These are phyloP conservation scores for Omphaloscelis lunosa DNA, from an alignment of 2,888 invertebrate genomes.

Conservation along the genomic window DNA sequence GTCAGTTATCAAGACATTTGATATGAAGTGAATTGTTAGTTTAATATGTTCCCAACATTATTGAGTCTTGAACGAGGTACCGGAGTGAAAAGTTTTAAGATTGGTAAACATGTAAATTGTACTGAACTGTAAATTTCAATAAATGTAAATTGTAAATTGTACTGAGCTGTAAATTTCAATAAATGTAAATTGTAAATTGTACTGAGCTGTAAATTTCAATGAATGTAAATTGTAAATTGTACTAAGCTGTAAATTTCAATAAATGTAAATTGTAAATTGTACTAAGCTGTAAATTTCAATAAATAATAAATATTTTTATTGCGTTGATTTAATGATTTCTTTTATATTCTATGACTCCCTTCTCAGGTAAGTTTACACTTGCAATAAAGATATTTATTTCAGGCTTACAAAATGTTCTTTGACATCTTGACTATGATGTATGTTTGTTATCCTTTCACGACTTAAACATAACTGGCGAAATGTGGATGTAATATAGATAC, in stretches of 20 bases:
- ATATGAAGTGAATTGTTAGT: background rate
- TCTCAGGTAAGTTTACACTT: background rate
- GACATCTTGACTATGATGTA: background rate
- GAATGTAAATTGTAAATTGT: background rate
- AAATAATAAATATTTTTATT: background rate
- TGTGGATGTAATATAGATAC: too few relatives aligned
- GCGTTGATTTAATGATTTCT: background rate
- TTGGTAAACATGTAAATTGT: background rate
- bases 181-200: background rate
- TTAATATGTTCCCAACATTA: background rate
- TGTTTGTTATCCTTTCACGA: background rate
- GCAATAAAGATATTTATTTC: background rate
- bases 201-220: too few relatives aligned
- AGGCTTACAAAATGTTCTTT: too few relatives aligned
- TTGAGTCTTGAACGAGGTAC: background rate
- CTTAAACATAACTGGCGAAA: too few relatives aligned
- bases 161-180: too few relatives aligned
- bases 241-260: too few relatives aligned
- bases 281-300: too few relatives aligned
- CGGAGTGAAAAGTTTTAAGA: background rate
- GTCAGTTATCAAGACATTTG: background rate
- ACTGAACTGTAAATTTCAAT: too few relatives aligned
- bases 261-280: background rate
- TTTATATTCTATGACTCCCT: background rate
- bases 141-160: background rate